Base-by-base conservation (phyloP, 2,888 invertebrate species). In the Ormyrus thymus region DNA sequence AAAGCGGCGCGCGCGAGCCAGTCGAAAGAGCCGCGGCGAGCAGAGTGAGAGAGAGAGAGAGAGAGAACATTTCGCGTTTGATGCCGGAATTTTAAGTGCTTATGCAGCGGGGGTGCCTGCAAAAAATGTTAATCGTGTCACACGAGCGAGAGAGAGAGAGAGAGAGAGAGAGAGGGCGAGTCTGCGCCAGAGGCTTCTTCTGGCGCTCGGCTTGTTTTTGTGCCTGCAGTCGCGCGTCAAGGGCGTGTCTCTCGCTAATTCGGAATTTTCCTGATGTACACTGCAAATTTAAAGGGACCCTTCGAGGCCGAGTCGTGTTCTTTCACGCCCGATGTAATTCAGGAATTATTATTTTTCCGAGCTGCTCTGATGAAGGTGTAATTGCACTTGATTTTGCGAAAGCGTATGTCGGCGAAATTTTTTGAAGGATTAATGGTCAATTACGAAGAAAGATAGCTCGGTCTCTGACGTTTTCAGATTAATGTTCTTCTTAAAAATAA, bases 41-140 rank as follows among this genome's bases (percentile, higher is more conserved):
- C 7, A 48, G 3, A 55, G 48, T 43, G 13, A 59, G 29, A 29
- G n/a, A 62, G 13, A 13, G 45, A 11, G 45, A 46, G 29, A 6
- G 7, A 29, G 11, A 43, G 6, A 65, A 15, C 8, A 51, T 11
- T 10, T 29, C 7, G 50, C 46, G 13, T 48, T 50, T 13, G 65
- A 51, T 11, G 51, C 51, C 8, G 15, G 29, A 65, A 65, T 51
- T 65, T 51, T 9, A 51, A 65, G 7, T 8, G 48, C 10, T 64
- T 29, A n/a, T n/a, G 50, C 64, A 48, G 29, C 13, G 29, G 29
- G 29, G 29, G 3, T 2, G 29, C 29, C 29, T 29, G 29, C 29
- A 51, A 65, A 65, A 51, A 65, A 51, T 29, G 8, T 51, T 65
- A 65, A 65, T 29, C 13, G 65, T 29, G 51, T 15, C 46, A 29